phyloP scores from a whole-genome alignment of 2,888 invertebrate genomes.

The Leptarthrus brevirostris region DNA sequence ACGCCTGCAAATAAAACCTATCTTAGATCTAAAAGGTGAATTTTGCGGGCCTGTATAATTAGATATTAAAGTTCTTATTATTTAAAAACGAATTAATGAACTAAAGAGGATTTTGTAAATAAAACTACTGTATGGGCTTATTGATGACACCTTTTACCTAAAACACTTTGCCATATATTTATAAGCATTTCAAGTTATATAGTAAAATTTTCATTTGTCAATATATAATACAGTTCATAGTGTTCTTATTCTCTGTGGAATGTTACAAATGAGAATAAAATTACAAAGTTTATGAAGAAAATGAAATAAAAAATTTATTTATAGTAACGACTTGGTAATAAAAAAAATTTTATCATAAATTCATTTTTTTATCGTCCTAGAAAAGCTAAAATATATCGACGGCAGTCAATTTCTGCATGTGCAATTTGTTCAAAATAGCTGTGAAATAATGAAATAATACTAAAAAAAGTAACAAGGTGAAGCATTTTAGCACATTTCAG shows the following conservation, averaged over 20 bases:
- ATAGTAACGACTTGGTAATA: neutral
- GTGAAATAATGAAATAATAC: neutral
- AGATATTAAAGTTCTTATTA: no score
- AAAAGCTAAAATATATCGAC: constrained; percentile 50
- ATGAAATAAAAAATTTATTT: constrained; percentile 28
- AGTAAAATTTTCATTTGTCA: constrained; percentile 41
- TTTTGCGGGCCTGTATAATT: no score
- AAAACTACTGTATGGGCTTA: constrained; percentile 16
- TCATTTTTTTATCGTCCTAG: constrained; percentile 5
- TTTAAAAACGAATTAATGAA: no score
- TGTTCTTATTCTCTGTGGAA: constrained; percentile 36
- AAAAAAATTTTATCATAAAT: constrained; percentile 16
- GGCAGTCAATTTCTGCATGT: constrained; percentile 49
- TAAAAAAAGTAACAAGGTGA: constrained; percentile 32
- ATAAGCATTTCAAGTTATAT: constrained; percentile 43
- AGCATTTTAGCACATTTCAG: constrained; percentile 35
- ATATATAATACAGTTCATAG: constrained; percentile 45
- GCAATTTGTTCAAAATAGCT: constrained; percentile 34
- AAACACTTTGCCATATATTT: constrained; percentile 46
- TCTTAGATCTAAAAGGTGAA: no score
- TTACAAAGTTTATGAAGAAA: constrained; percentile 4
- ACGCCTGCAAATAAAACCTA: no score
- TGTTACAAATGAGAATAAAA: constrained; percentile 38
- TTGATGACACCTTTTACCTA: constrained; percentile 42
- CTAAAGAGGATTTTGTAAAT: no score